These are phyloP conservation scores for Rhabditoides inermis DNA, from an alignment of 2,888 invertebrate species.

Conservation along the genomic window DNA sequence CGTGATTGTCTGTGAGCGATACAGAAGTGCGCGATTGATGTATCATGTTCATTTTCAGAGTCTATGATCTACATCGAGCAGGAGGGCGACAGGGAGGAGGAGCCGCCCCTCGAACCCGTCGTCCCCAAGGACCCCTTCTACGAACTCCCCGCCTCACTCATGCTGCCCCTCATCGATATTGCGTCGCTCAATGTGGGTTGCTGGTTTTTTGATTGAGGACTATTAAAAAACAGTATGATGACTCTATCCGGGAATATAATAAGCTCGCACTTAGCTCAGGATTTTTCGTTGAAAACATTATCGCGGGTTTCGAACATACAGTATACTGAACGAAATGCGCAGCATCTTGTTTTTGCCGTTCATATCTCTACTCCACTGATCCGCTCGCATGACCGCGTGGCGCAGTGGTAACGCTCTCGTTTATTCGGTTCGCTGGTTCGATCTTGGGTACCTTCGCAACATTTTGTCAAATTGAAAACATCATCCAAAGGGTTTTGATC, in stretches of 20 bases:
- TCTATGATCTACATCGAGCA: too few relatives aligned
- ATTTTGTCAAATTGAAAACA: too few relatives aligned
- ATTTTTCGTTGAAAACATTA: slow-evolving; percentile 1
- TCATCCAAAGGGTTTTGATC: too few relatives aligned
- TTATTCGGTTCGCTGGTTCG: background rate
- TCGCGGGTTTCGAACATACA: background rate
- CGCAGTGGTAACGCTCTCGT: too few relatives aligned
- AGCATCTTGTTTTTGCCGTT: too few relatives aligned
- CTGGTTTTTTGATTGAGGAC: background rate
- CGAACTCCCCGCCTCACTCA: slow-evolving; percentile 90
- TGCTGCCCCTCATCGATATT: slow-evolving; percentile 89
- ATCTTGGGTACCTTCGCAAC: too few relatives aligned
- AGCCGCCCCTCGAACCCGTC: slow-evolving; percentile 11
- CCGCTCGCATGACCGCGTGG: background rate
- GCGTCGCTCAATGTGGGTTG: slow-evolving; percentile 65
- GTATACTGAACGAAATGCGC: background rate
- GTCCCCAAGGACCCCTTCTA: slow-evolving; percentile 67
- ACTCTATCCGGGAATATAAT: too few relatives aligned
- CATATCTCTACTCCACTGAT: too few relatives aligned
- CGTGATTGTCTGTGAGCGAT: slow-evolving; percentile 26
- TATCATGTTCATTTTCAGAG: too few relatives aligned
- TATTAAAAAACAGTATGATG: too few relatives aligned
- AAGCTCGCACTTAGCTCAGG: too few relatives aligned
- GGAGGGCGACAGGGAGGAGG: slow-evolving; percentile 15
- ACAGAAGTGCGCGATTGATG: too few relatives aligned